These are phyloP conservation scores for Eretmocerus hayati DNA, from an alignment of 2,888 invertebrate species.

Conservation along the genomic window DNA sequence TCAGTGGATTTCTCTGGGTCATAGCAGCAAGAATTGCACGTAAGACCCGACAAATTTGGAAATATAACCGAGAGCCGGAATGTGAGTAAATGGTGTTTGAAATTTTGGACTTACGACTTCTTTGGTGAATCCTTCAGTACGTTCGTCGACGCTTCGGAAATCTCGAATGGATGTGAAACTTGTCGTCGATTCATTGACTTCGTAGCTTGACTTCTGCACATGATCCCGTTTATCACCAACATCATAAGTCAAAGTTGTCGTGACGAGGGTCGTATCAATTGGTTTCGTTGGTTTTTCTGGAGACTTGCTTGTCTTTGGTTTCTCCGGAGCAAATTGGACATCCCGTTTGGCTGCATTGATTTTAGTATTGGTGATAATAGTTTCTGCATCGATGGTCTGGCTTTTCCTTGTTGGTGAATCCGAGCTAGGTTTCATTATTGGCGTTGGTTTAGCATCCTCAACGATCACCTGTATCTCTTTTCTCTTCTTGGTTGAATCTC, in stretches of 20 bases:
- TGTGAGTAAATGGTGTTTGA: too few species aligned
- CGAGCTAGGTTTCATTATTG: neutral
- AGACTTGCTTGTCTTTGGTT: slow-evolving; percentile 38
- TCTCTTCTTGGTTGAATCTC: neutral
- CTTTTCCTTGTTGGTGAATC: neutral
- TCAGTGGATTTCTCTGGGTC: too few species aligned
- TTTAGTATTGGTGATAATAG: neutral
- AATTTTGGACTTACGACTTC: slow-evolving; percentile 13
- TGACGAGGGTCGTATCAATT: slow-evolving; percentile 22
- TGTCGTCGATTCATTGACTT: slow-evolving; percentile 1
- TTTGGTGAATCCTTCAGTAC: neutral
- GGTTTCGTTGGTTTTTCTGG: slow-evolving; percentile 37
- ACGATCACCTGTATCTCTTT: slow-evolving; percentile 1
- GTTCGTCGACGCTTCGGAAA: slow-evolving; percentile 4
- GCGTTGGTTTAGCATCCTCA: slow-evolving; percentile 43
- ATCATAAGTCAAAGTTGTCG: slow-evolving; percentile 12
- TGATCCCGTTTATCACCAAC: slow-evolving; percentile 18
- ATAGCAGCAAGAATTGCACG: too few species aligned
- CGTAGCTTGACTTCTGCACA: neutral
- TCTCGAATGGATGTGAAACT: slow-evolving; percentile 12
- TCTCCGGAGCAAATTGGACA: too few species aligned
- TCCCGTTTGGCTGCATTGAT: neutral
- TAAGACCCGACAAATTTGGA: too few species aligned
- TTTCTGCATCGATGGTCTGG: neutral
- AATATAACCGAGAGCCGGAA: too few species aligned